Percentiles rank a stretch among this genome's conserved stretches.
Evolutionary conservation across 2,888 invertebrate genomes (phyloP).

Genomic region (Bedellia somnulentella): DNA sequence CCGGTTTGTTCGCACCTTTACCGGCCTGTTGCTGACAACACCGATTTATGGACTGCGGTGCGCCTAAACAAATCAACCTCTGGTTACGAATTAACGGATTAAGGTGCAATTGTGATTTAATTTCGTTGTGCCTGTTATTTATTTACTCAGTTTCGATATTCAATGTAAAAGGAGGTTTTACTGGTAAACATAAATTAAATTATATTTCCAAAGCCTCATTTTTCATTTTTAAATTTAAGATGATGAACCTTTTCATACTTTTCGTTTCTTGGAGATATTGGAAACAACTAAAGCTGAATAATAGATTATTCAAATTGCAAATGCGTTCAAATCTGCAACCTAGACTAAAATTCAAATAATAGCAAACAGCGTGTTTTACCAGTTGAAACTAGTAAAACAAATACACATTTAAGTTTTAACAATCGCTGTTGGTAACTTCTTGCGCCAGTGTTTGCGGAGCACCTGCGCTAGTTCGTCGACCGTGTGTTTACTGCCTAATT

Average conservation of each 20-base stretch:
- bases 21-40: constrained; percentile 29
- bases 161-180: background rate
- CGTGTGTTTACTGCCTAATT: constrained; percentile 60
- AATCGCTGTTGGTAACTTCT: no score
- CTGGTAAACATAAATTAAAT: background rate
- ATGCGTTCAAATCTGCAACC: no score
- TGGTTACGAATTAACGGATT: constrained; percentile 12
- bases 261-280: no score
- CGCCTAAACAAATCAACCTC: constrained; percentile 17
- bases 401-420: no score
- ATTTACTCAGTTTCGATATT: background rate
- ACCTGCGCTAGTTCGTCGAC: constrained; percentile 51
- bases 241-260: no score
- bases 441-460: constrained; percentile 52
- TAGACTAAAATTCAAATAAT: no score
- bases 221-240: no score
- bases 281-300: no score
- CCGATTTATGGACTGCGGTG: constrained; percentile 29
- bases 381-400: no score
- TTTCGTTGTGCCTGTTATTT: background rate
- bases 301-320: no score
- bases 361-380: no score
- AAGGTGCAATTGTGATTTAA: no score
- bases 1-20: constrained; percentile 39
- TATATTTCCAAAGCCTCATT: background rate